phyloP scores from a whole-genome alignment of 2,113 vertebrate genomes.

The Stictonetta naevosa region DNA sequence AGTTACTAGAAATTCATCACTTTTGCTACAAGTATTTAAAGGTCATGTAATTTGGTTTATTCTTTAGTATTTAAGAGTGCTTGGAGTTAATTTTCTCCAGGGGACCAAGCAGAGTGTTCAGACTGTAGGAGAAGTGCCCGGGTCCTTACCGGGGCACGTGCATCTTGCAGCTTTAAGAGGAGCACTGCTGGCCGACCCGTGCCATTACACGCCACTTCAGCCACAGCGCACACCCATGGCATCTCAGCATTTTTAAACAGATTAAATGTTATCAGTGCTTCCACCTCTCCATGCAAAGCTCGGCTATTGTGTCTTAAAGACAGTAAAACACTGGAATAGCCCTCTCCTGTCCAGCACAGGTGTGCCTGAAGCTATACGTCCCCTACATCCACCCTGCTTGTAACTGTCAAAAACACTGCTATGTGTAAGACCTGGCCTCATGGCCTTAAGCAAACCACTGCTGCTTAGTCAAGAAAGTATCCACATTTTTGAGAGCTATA shows the following conservation, averaged over 20 bases:
- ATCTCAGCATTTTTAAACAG: background rate
- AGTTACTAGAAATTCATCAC: background rate
- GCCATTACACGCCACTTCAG: background rate
- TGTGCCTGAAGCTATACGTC: background rate
- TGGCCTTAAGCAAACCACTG: background rate
- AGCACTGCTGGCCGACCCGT: background rate
- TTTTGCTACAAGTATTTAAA: background rate
- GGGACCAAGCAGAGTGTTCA: background rate
- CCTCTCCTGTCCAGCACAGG: background rate
- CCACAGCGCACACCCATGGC: background rate
- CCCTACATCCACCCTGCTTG: background rate
- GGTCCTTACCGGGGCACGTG: background rate
- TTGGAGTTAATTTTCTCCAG: background rate
- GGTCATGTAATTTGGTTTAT: background rate
- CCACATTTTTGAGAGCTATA: background rate
- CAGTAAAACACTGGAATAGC: background rate
- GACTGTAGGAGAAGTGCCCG: background rate
- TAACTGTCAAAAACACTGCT: background rate
- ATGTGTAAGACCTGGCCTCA: too few species aligned
- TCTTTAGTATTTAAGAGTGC: background rate
- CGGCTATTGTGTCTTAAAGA: background rate
- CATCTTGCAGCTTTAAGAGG: background rate
- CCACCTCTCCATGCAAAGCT: background rate
- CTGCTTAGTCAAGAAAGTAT: background rate
- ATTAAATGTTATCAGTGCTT: background rate